Conservation (phyloP, 2,888 invertebrate species). For the Ophion ellenae region DNA sequence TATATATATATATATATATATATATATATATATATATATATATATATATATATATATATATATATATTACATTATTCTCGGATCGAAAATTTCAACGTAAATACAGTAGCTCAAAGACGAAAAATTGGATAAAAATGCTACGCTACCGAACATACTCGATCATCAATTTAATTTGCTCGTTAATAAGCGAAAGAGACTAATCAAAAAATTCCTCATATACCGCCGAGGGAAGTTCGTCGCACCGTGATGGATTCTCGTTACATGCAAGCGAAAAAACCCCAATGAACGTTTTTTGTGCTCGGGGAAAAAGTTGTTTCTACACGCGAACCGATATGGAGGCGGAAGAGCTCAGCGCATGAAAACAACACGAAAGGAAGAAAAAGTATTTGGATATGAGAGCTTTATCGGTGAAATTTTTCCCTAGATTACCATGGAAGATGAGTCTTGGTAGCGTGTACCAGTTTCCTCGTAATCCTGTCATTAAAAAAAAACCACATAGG, state of each 20-base stretch:
- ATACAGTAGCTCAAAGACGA: background rate
- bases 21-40: too few species aligned
- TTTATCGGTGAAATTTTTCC: slow-evolving; percentile 33
- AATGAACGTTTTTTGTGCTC: background rate
- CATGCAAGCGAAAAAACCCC: background rate
- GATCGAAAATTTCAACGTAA: background rate
- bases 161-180: slow-evolving; percentile 2
- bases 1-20: too few species aligned
- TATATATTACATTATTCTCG: background rate
- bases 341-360: slow-evolving; percentile 7
- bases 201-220: slow-evolving; percentile 15
- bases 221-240: slow-evolving; percentile 1
- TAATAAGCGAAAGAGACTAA: background rate
- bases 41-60: too few species aligned
- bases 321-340: background rate
- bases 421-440: slow-evolving; percentile 11
- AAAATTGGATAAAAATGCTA: background rate
- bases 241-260: slow-evolving; percentile 23
- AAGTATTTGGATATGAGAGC: background rate
- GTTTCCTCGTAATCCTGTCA: too few species aligned
- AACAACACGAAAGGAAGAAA: slow-evolving; percentile 9
- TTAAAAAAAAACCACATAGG: too few species aligned
- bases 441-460: too few species aligned
- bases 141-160: background rate
- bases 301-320: slow-evolving; percentile 9